These are phyloP conservation scores for Pristionchus pacificus DNA, from an alignment of 1,140 invertebrate genomes.

Conservation along the genomic window DNA sequence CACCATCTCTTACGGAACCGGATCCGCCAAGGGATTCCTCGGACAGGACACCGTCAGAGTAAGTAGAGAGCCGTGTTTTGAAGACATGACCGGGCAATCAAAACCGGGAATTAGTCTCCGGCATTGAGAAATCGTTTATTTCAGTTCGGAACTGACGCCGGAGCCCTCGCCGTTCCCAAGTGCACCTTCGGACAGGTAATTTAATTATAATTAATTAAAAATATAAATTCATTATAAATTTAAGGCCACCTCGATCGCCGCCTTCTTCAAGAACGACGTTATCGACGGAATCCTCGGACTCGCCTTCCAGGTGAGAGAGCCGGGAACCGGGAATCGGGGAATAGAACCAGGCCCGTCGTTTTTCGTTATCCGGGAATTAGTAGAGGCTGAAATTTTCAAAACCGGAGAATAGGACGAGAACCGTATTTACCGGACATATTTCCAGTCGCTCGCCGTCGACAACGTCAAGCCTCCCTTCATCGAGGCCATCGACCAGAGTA, in stretches of 20 bases:
- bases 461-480: constrained; percentile 42
- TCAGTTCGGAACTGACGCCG: constrained; percentile 20
- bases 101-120: too few species aligned
- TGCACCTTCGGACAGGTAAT: constrained; percentile 50
- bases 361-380: too few species aligned
- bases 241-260: constrained; percentile 20
- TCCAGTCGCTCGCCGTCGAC: constrained; percentile 42
- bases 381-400: constrained; percentile 1
- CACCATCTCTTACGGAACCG: constrained; percentile 43
- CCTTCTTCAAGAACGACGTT: constrained; percentile 41
- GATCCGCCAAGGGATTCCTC: constrained; percentile 37
- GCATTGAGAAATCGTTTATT: too few species aligned
- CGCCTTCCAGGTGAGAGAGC: too few species aligned
- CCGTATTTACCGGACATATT: too few species aligned
- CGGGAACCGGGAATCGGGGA: too few species aligned
- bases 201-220: too few species aligned
- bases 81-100: too few species aligned
- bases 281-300: constrained; percentile 48
- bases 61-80: not conserved
- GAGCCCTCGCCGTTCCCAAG: constrained; percentile 36
- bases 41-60: constrained; percentile 38
- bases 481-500: constrained; percentile 44
- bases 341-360: constrained; percentile 29
- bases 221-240: too few species aligned
- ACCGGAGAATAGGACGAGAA: not conserved